Conservation (phyloP, 2,888 invertebrate genomes). For the Aricia artaxerxes region DNA sequence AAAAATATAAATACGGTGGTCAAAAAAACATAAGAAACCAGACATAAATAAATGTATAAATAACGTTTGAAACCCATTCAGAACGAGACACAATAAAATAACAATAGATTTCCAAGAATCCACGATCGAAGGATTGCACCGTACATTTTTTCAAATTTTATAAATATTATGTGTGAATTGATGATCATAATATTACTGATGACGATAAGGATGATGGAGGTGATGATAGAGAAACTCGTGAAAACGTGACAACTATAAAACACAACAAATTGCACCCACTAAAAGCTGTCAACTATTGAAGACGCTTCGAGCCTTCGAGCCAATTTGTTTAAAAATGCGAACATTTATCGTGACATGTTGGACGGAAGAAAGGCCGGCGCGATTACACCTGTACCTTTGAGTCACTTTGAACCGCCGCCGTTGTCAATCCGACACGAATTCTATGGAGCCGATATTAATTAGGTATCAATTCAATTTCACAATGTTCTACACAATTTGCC, state of each 20-base stretch:
- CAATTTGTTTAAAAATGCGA: constrained; percentile 21
- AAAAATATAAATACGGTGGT: no score
- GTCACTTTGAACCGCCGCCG: constrained; percentile 58
- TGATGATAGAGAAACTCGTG: not conserved
- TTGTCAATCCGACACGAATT: constrained; percentile 57
- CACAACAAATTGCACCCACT: not conserved
- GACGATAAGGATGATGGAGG: not conserved
- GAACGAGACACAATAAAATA: no score
- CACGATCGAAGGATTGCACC: no score
- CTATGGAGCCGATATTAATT: constrained; percentile 33
- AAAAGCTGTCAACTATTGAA: constrained; percentile 11
- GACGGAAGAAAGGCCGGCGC: constrained; percentile 51
- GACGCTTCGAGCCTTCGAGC: constrained; percentile 4
- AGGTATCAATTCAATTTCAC: constrained; percentile 31
- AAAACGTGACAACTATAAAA: not conserved
- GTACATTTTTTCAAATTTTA: no score
- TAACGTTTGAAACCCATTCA: no score
- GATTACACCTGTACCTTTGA: constrained; percentile 75
- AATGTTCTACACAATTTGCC: constrained; percentile 27
- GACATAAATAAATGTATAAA: no score
- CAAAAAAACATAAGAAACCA: no score
- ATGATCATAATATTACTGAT: no score
- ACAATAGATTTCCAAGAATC: no score
- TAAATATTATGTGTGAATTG: no score
- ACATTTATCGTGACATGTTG: constrained; percentile 31